Evolutionary conservation across 2,797 vertebrate species (phyloP).

Genomic region (Anisognathus igniventris): DNA sequence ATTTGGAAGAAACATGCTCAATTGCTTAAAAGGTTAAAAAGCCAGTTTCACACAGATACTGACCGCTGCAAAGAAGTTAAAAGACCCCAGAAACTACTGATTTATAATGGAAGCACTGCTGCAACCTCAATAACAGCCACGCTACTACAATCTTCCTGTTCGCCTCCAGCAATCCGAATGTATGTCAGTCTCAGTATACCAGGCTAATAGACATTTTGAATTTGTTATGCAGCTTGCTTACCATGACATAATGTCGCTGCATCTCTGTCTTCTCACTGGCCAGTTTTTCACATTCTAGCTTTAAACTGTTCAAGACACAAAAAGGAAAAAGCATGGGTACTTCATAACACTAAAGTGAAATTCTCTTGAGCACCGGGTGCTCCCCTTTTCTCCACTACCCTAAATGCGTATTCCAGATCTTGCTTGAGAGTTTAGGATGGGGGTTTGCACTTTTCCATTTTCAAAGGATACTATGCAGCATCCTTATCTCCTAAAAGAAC

Average conservation of each 20-base stretch:
- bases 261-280: slow-evolving; percentile 97
- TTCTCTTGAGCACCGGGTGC: not conserved
- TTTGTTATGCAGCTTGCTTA: slow-evolving; percentile 76
- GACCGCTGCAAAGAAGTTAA: slow-evolving; percentile 6
- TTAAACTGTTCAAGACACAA: slow-evolving; percentile 81
- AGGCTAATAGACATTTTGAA: slow-evolving; percentile 62
- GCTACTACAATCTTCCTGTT: not conserved
- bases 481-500: not conserved
- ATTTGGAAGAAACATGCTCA: not conserved
- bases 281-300: slow-evolving; percentile 95
- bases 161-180: slow-evolving; percentile 30
- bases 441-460: not conserved
- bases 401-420: not conserved
- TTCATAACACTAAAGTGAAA: not conserved
- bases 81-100: slow-evolving; percentile 44
- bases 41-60: not conserved
- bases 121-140: slow-evolving; percentile 1
- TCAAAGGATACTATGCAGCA: not conserved
- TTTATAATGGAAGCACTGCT: slow-evolving; percentile 33
- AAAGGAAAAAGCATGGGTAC: slow-evolving; percentile 35
- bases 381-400: not conserved
- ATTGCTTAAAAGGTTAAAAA: not conserved
- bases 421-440: not conserved
- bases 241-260: slow-evolving; percentile 98
- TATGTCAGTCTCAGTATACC: slow-evolving; percentile 5